Evolutionary conservation across 2,888 invertebrate genomes (phyloP), one percentile per base, ranked within the genome.

Genomic region (Galeruca laticollis): DNA sequence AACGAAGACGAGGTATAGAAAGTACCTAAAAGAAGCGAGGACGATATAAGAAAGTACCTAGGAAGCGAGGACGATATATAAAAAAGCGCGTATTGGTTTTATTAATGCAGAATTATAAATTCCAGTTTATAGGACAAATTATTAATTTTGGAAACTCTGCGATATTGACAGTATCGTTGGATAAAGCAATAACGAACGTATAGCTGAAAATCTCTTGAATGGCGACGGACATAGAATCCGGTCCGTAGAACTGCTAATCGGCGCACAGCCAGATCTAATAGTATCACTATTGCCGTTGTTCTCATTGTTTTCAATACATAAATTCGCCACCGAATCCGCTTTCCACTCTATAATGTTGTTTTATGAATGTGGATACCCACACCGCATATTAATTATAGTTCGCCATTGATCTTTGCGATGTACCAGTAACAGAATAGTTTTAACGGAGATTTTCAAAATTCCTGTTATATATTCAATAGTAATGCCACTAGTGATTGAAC

Each of bases 271-370:
- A 72, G 70, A 70, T 76, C 74, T 74, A 76, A 74, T 73, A 76
- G 72, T 73, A 72, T 73, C 75, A 75, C 74, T 76, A 78, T 78
- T 77, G 78, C 74, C 75, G 78, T 77, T 78, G 79, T 78, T 79
- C 80, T 79, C 81, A 81, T 82, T 82, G 82, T 82, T 82, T 82
- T 81, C 81, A 78, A 81, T 80, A 81, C 81, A 82, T 81, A 82
- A 82, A 82, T 82, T 81, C 78, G 76, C 71, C 73, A 75, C 76
- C 75, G 80, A 77, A 79, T 80, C 79, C 78, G 80, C 78, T 80
- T 77, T 79, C 78, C 78, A 77, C 75, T 77, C 74, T 75, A 70
- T 76, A 75, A 75, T 76, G 75, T 78, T 76, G 78, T 77, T 77
- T 78, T 76, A 76, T 78, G 76, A 71, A 73, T 73, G 75, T 73